phyloP scores from a whole-genome alignment of 2,113 vertebrate genomes.

The Elephantulus edwardii region DNA sequence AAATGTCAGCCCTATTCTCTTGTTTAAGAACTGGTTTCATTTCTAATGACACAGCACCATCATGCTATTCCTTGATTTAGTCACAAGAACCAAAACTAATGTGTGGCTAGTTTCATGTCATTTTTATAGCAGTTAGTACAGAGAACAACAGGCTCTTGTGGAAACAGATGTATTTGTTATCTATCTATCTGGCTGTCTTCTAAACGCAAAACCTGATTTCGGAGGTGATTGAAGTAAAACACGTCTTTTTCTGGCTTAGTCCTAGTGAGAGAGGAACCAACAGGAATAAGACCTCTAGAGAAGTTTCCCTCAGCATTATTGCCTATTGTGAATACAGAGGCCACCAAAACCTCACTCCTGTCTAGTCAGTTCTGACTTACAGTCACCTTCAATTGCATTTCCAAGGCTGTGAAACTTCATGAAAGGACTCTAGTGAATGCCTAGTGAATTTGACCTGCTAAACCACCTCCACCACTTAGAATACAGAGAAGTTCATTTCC shows the following conservation, averaged over 20 bases:
- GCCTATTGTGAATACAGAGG: neutral
- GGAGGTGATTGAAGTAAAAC: neutral
- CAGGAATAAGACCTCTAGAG: neutral
- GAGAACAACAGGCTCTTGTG: constrained; percentile 79
- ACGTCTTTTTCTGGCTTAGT: neutral
- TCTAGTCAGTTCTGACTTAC: too few species aligned
- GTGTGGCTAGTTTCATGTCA: constrained; percentile 79
- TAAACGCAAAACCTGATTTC: constrained; percentile 47
- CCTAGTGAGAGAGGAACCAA: neutral
- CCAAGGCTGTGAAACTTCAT: too few species aligned
- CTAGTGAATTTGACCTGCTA: too few species aligned
- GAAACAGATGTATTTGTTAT: constrained; percentile 79
- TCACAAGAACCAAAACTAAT: constrained; percentile 81
- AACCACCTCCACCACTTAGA: neutral
- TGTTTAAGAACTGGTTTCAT: constrained; percentile 78
- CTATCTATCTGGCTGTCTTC: constrained; percentile 68
- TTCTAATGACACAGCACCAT: constrained; percentile 81
- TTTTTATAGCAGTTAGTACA: constrained; percentile 81
- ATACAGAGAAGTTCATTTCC: neutral
- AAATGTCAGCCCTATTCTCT: constrained; percentile 72
- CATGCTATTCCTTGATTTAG: constrained; percentile 80
- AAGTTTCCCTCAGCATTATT: neutral
- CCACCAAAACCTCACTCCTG: too few species aligned
- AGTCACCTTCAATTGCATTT: too few species aligned
- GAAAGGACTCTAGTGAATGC: too few species aligned